Evolutionary conservation across 2,888 invertebrate species (phyloP), one percentile per base, ranked within the genome.

Genomic region (Crioceris asparagi): DNA sequence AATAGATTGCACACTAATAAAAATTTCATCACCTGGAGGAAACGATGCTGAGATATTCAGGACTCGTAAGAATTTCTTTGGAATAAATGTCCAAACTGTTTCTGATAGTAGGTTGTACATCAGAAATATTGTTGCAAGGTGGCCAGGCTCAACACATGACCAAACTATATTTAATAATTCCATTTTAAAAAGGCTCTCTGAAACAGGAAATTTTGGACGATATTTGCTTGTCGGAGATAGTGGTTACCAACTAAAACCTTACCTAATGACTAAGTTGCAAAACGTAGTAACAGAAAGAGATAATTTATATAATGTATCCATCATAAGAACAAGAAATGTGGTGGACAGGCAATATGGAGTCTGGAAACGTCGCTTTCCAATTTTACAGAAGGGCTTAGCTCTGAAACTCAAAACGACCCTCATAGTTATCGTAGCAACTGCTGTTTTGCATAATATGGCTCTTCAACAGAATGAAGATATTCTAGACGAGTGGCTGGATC

Each of bases 391-490:
- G 18, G 33, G 33, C n/a, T 12, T 33, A 8, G 21, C 21, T 11
- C 11, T 15, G 10, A 3, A 33, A 33, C 18, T 19, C 2, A 4
- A 3, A 18, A 18, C 12, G 6, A 7, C 33, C 8, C 14, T 18
- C n/a, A 11, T 8, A 21, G 21, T 33, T 10, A 33, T 33, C 11
- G 33, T 33, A 4, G 33, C 33, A 8, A 19, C 19, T 12, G 21
- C 19, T 33, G 19, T 33, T 10, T 3, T 33, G 19, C 18, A 33
- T 33, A 33, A 33, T 21, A 19, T 32, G 7, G 25, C 25, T 4
- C 6, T 6, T 14, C 11, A 19, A 15, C 11, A 15, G 11, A 32
- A 32, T 4, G 32, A 17, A 32, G 15, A 4, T n/a, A 11, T 8
- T 10, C 32, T 21, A 31, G 25, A 25, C 3, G 6, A 25, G n/a